A percentile compares a stretch with the other conserved stretches of the same genome.
These are phyloP conservation scores for Anolis apletophallus DNA, from an alignment of 2,797 vertebrate genomes.

Conservation along the genomic window DNA sequence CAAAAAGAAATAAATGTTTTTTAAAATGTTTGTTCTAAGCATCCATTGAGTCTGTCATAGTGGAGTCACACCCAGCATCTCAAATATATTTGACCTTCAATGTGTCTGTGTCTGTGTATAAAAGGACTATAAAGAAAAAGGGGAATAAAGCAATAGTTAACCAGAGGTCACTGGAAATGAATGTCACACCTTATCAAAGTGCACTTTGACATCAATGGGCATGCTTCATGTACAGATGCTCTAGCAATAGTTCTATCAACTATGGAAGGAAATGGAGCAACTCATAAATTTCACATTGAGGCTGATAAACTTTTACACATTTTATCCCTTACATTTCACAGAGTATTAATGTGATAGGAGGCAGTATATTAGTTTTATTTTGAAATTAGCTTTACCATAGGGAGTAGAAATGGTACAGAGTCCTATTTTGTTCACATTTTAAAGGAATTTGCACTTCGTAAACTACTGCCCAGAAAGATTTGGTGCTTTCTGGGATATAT, in stretches of 20 bases:
- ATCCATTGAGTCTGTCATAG: background rate
- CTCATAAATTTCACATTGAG: no score
- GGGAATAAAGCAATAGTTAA: background rate
- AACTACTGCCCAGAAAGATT: no score
- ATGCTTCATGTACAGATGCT: background rate
- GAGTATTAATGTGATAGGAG: background rate
- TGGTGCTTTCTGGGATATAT: no score
- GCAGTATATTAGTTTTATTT: background rate
- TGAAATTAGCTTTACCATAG: background rate
- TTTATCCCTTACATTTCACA: background rate
- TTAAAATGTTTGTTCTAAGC: background rate
- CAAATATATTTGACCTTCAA: background rate
- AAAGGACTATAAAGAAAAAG: background rate
- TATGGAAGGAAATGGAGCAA: background rate
- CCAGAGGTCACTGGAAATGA: background rate
- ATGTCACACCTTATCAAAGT: background rate
- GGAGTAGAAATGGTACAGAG: background rate
- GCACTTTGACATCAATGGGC: background rate
- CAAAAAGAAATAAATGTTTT: constrained; percentile 9
- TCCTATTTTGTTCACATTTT: background rate
- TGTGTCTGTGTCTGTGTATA: background rate
- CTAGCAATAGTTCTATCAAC: background rate
- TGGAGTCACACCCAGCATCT: background rate
- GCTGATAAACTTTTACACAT: background rate
- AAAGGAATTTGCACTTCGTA: background rate